These are phyloP conservation scores for Myxocyprinus asiaticus DNA, from an alignment of 2,113 vertebrate species.

Conservation along the genomic window DNA sequence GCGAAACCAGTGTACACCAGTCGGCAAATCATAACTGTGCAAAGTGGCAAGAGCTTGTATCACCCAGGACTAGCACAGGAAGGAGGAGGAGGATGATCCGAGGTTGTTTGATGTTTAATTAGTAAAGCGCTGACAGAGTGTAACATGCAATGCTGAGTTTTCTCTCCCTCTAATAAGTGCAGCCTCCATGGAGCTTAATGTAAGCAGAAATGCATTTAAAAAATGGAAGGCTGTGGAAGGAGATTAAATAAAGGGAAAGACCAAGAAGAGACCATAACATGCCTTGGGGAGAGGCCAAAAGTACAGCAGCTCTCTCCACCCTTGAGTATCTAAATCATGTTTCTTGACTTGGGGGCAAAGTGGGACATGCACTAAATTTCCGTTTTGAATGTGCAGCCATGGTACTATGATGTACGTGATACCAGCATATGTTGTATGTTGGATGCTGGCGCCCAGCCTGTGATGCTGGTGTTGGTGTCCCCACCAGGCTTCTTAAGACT, in stretches of 20 bases:
- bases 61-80: constrained; percentile 7
- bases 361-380: too few relatives aligned
- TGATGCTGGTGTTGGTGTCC: too few relatives aligned
- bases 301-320: neutral
- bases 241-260: constrained; percentile 7
- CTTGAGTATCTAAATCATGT: constrained; percentile 18
- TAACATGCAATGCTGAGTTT: constrained; percentile 28
- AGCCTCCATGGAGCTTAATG: constrained; percentile 53
- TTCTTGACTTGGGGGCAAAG: neutral
- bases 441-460: too few relatives aligned
- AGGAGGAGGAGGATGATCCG: constrained; percentile 22
- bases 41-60: constrained; percentile 22
- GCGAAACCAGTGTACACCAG: constrained; percentile 1
- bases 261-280: constrained; percentile 25
- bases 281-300: constrained; percentile 24
- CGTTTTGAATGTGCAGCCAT: too few relatives aligned
- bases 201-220: constrained; percentile 53
- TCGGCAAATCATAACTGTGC: constrained; percentile 10
- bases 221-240: constrained; percentile 27
- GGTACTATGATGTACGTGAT: too few relatives aligned
- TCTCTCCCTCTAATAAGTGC: constrained; percentile 45
- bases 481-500: too few relatives aligned
- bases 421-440: too few relatives aligned
- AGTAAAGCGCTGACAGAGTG: constrained; percentile 44
- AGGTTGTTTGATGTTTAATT: constrained; percentile 60